phyloP scores from a whole-genome alignment of 2,797 vertebrate genomes.

The Acanthiza pusilla region DNA sequence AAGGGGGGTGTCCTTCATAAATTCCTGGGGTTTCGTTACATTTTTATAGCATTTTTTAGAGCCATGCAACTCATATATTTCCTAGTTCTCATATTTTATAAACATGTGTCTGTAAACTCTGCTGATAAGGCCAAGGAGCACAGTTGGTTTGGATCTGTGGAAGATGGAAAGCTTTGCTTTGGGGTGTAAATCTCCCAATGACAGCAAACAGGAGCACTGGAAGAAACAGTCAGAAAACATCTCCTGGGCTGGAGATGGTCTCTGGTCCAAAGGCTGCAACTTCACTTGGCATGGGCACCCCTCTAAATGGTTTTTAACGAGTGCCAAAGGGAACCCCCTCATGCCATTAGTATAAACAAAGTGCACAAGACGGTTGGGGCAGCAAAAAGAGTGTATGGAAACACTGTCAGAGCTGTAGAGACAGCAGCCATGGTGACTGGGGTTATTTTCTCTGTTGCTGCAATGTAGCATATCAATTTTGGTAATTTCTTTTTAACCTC shows the following conservation, averaged over 20 bases:
- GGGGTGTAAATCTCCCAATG: neutral
- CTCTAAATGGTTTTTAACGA: neutral
- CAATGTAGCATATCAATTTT: neutral
- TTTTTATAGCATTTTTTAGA: neutral
- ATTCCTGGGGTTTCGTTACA: neutral
- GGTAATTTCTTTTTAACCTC: neutral
- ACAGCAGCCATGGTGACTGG: fast-evolving
- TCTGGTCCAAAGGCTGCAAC: neutral
- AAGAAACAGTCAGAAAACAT: neutral
- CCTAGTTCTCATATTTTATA: neutral
- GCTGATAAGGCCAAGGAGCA: neutral
- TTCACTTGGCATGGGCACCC: neutral
- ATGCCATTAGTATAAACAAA: neutral
- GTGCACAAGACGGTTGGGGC: neutral
- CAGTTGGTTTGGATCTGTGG: neutral
- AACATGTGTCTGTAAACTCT: neutral
- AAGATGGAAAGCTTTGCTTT: neutral
- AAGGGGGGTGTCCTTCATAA: neutral
- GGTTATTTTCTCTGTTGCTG: neutral
- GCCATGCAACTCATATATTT: neutral
- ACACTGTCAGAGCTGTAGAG: neutral
- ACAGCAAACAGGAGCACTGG: neutral
- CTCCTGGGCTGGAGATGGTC: neutral
- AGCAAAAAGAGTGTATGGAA: neutral
- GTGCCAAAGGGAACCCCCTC: neutral